Percentiles rank a stretch among this genome's conserved stretches.
Evolutionary conservation across 2,888 invertebrate species (phyloP).

Genomic region (Cantharis rustica): DNA sequence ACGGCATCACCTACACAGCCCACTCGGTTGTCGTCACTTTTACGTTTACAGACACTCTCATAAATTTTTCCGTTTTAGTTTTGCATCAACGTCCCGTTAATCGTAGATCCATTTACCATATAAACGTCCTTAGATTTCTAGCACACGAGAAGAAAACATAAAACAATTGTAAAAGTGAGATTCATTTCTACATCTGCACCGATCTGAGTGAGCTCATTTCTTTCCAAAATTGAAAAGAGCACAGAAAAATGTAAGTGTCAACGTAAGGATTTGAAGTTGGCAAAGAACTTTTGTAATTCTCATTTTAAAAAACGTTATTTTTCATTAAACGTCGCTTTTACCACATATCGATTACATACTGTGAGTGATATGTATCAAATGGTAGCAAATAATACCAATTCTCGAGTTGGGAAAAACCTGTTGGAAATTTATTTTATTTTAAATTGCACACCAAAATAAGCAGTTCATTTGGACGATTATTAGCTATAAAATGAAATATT

Average conservation of each 20-base stretch:
- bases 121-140: neutral
- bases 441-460: neutral
- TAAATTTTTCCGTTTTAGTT: neutral
- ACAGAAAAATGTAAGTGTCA: neutral
- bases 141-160: neutral
- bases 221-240: neutral
- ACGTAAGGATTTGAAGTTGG: neutral
- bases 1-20: neutral
- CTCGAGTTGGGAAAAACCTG: neutral
- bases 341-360: neutral
- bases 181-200: neutral
- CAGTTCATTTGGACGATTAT: neutral
- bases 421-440: neutral
- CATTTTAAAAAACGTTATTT: neutral
- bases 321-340: conserved; percentile 1
- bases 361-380: neutral
- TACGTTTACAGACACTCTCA: neutral
- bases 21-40: neutral
- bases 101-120: neutral
- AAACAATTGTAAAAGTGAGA: neutral
- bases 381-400: neutral
- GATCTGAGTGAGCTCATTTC: neutral
- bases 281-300: neutral
- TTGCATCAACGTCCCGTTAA: neutral
- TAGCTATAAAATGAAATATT: too few species aligned